Conservation (phyloP, 2,113 vertebrate species). For the Semnopithecus entellus region DNA sequence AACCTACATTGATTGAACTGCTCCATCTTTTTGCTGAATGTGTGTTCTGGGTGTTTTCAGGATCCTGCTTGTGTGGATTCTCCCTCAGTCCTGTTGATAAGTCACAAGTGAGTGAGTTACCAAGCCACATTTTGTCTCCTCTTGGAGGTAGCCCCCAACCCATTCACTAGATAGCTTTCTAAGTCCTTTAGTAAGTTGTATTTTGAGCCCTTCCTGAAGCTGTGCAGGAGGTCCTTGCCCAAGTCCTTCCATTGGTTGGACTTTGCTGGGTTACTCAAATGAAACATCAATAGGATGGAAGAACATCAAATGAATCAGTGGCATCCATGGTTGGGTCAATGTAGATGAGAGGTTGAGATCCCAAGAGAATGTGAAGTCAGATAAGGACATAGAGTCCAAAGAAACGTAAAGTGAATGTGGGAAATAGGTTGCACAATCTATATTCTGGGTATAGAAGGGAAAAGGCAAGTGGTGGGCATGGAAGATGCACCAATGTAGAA, state of each 20-base stretch:
- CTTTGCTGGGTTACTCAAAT: neutral
- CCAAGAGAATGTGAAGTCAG: neutral
- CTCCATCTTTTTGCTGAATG: neutral
- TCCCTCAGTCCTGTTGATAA: neutral
- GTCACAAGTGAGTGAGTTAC: neutral
- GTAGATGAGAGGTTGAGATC: neutral
- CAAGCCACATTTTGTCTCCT: neutral
- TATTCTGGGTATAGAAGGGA: neutral
- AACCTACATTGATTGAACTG: neutral
- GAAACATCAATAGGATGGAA: neutral
- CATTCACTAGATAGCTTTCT: neutral
- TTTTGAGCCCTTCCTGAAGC: neutral
- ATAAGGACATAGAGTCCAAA: neutral
- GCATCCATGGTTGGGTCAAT: neutral
- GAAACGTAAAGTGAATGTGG: neutral
- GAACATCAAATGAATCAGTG: neutral
- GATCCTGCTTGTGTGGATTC: neutral
- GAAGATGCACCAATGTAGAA: neutral
- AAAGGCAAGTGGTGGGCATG: neutral
- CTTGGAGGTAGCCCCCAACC: neutral
- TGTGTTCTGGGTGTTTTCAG: neutral
- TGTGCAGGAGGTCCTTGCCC: neutral
- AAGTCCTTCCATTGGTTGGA: neutral
- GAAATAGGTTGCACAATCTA: neutral
- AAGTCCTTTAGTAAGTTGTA: neutral